Evolutionary conservation across 2,888 invertebrate species (phyloP).

Genomic region (Drosophila kanekoi): DNA sequence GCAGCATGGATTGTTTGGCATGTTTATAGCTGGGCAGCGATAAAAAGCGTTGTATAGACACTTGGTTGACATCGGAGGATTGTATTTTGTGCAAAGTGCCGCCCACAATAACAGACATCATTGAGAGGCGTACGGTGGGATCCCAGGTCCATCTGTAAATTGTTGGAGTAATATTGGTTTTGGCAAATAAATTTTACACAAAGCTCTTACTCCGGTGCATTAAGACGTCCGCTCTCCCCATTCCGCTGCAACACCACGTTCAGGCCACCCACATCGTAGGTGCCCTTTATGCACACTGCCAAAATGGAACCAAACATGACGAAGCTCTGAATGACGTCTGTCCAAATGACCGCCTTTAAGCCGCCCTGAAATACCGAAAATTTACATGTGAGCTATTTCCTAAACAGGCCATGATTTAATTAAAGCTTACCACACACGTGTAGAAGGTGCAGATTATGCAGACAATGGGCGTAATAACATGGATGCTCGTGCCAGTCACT

Average conservation of each 20-base stretch:
- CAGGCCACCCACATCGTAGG: constrained; percentile 90
- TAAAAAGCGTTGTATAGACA: constrained; percentile 93
- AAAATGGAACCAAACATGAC: constrained; percentile 91
- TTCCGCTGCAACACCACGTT: constrained; percentile 88
- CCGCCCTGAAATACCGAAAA: constrained; percentile 87
- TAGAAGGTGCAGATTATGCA: constrained; percentile 94
- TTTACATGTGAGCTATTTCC: not conserved
- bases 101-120: constrained; percentile 91
- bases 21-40: constrained; percentile 89
- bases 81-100: constrained; percentile 92
- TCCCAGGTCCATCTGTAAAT: constrained; percentile 90
- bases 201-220: constrained; percentile 88
- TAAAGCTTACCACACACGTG: constrained; percentile 91
- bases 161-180: not conserved
- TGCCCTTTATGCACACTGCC: constrained; percentile 90
- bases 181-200: not conserved
- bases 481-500: constrained; percentile 90
- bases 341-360: constrained; percentile 93
- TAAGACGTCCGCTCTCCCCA: constrained; percentile 89
- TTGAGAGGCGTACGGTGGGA: constrained; percentile 91
- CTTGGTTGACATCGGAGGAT: constrained; percentile 92
- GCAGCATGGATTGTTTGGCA: constrained; percentile 89
- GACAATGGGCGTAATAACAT: constrained; percentile 92
- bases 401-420: constrained; percentile 35
- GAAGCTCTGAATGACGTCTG: constrained; percentile 92